Evolutionary conservation across 2,797 vertebrate species (phyloP), one percentile per base, ranked within the genome.

Genomic region (Gallirallus australis): DNA sequence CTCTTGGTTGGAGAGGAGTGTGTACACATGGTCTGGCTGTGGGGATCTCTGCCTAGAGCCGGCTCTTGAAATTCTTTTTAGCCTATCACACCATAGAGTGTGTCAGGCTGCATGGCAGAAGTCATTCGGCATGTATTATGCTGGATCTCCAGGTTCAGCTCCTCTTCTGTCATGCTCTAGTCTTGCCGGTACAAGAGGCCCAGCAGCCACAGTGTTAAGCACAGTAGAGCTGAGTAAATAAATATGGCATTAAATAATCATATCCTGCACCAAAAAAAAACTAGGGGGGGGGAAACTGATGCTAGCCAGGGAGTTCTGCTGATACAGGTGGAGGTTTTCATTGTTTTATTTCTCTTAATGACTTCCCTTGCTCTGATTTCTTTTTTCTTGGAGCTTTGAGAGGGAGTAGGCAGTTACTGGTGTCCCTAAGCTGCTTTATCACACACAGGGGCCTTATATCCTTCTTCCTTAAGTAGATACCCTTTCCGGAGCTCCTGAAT

Each of bases 181-280:
- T 91, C 75, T 64, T 63, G 57, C 53, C 37, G 12, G 53, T 12
- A 24, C 33, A 60, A 89, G 88, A 86, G 91, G 60, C 77, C 40
- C 56, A 64, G 70, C 77, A 90, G 83, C 78, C 48, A 3, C 52
- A 45, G 50, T 7, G 8, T 94, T 96, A 91, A 92, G 66, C 68
- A 23, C 66, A 77, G 75, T 25, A 71, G 86, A 89, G 68, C 88
- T 71, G 60, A 73, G 64, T 90, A 94, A 96, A 94, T 91, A 95
- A 87, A 53, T 94, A 70, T 10, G 77, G 77, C 93, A 77, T 59
- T 94, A 96, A 95, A 91, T 86, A 96, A 96, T 94, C 77, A 53
- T 79, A 94, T 79, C 56, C 71, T 80, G 61, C 77, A 54, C 77
- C 45, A 84, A 94, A 73, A 60, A 93, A 71, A 80, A 96, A 84